A percentile compares a stretch with the other conserved stretches of the same genome.
phyloP scores from a whole-genome alignment of 2,888 invertebrate species.

The Mayetiola destructor region DNA sequence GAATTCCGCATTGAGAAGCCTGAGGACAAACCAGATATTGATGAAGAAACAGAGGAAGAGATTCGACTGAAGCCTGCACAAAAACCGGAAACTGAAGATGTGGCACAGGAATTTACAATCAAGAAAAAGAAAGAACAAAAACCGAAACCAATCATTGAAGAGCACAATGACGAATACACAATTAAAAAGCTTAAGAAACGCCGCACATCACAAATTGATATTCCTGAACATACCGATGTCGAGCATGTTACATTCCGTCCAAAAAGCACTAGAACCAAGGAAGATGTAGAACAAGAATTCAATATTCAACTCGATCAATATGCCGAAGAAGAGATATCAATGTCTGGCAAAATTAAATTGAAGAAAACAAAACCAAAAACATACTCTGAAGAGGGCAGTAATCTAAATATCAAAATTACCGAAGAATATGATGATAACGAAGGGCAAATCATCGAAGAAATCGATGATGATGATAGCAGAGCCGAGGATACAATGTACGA shows the following conservation, averaged over 20 bases:
- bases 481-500: constrained; percentile 41
- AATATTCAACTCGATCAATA: constrained; percentile 73
- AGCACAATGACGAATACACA: constrained; percentile 51
- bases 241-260: constrained; percentile 71
- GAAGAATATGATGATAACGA: constrained; percentile 46
- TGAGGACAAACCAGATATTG: constrained; percentile 18
- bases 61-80: constrained; percentile 31
- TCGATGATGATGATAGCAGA: constrained; percentile 41
- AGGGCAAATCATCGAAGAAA: constrained; percentile 44
- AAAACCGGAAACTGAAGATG: constrained; percentile 20
- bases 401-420: constrained; percentile 55
- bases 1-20: constrained; percentile 17
- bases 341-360: constrained; percentile 68
- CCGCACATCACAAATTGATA: constrained; percentile 47
- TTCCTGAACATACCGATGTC: constrained; percentile 57
- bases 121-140: constrained; percentile 37
- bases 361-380: constrained; percentile 59
- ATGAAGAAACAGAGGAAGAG: constrained; percentile 7
- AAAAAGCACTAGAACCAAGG: constrained; percentile 59
- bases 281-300: constrained; percentile 81
- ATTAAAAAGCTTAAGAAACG: constrained; percentile 57
- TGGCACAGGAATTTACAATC: constrained; percentile 39
- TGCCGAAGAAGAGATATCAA: constrained; percentile 75
- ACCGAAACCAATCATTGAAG: constrained; percentile 39
- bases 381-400: constrained; percentile 61